Evolutionary conservation across 1,140 invertebrate species (phyloP), one percentile per base, ranked within the genome.

Genomic region (Drosophila funebris): DNA sequence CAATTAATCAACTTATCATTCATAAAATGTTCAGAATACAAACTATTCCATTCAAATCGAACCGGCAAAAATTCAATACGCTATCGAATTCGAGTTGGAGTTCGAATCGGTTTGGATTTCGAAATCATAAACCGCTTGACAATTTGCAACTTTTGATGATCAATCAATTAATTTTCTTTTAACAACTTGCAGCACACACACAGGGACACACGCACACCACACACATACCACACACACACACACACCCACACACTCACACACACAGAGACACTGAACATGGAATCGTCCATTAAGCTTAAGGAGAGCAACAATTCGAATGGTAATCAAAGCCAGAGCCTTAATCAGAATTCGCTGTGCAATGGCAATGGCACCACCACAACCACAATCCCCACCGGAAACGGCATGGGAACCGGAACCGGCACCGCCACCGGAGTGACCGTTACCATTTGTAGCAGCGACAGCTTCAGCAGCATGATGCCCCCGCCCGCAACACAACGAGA

Each of bases 271-370:
- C 71, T 54, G 64, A 90, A 83, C 77, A 90, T 90, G 89, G 89
- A 90, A 76, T 78, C 89, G 69, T 79, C 78, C 74, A 87, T 83
- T 76, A 90, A 87, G 82, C 78, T 78, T 73, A 90, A 90, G 74
- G 89, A 90, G 63, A 63, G 43, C 70, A 73, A 54, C 64, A 73
- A 61, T 56, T 68, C 62, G 13, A 73, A 73, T 16, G 70, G 70
- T 11, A 73, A 73, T 53, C 63, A 67, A 41, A 50, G 22, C 27
- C 53, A 33, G 36, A 62, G 31, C 22, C 31, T 39, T 29, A 46
- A 54, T 44, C 66, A 33, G n/a, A 39, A 58, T 39, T 43, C 66
- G 33, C 54, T 73, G 14, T 76, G 41, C 61, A 60, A 54, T 66
- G 48, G 73, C 43, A 83, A 72, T 62, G 66, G 69, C 36, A 67